phyloP scores from a whole-genome alignment of 2,888 invertebrate species.

The Drosophila borborema region DNA sequence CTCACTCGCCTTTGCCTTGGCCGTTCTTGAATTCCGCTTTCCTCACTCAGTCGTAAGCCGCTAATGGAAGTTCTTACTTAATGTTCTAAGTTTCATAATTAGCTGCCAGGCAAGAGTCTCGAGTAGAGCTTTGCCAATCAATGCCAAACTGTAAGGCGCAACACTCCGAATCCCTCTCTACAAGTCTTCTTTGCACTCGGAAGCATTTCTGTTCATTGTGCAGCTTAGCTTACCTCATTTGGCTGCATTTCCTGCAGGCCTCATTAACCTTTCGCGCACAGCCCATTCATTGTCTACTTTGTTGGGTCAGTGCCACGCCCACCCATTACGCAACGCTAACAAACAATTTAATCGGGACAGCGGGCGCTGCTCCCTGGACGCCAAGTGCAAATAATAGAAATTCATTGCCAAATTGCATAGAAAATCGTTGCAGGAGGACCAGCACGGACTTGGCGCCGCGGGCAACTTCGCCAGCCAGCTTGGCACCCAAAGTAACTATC shows the following conservation, averaged over 20 bases:
- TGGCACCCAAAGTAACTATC: slow-evolving; percentile 49
- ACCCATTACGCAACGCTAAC: slow-evolving; percentile 51
- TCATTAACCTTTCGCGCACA: slow-evolving; percentile 72
- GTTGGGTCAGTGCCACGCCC: slow-evolving; percentile 42
- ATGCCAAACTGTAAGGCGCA: slow-evolving; percentile 10
- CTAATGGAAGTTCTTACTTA: slow-evolving; percentile 25
- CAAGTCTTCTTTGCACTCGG: neutral
- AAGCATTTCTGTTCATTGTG: slow-evolving; percentile 23
- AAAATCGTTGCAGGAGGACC: slow-evolving; percentile 64
- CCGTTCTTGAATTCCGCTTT: neutral
- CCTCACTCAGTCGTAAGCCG: neutral
- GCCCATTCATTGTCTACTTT: slow-evolving; percentile 64
- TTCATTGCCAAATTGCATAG: slow-evolving; percentile 81
- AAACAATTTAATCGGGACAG: slow-evolving; percentile 64
- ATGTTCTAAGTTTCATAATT: slow-evolving; percentile 32
- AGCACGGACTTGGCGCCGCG: slow-evolving; percentile 46
- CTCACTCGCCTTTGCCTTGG: neutral
- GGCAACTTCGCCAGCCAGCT: slow-evolving; percentile 34
- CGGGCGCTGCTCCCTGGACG: slow-evolving; percentile 33
- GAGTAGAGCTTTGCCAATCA: slow-evolving; percentile 25
- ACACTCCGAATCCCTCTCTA: neutral
- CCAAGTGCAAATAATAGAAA: slow-evolving; percentile 73
- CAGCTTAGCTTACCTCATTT: slow-evolving; percentile 28
- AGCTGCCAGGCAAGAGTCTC: slow-evolving; percentile 12
- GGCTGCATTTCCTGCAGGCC: slow-evolving; percentile 62